These are phyloP conservation scores for Pseudomyrmex dendroicus DNA, from an alignment of 1,140 invertebrate species.

Conservation along the genomic window DNA sequence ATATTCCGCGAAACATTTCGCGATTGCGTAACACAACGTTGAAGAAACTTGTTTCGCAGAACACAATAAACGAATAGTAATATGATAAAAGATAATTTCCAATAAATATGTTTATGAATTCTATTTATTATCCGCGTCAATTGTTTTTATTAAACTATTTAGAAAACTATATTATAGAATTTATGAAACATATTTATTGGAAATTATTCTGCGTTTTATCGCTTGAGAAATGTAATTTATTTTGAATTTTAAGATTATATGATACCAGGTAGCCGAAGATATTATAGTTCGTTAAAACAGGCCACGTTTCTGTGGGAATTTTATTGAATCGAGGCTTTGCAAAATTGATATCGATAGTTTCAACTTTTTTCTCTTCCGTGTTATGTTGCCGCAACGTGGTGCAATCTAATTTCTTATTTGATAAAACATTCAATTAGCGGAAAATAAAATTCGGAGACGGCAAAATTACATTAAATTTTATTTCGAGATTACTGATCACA, in stretches of 20 bases:
- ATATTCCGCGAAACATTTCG: too few species aligned
- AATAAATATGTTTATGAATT: too few species aligned
- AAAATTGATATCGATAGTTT: not conserved
- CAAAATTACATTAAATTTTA: constrained; percentile 9
- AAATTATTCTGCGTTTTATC: not conserved
- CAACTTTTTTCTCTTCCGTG: not conserved
- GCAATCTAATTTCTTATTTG: constrained; percentile 12
- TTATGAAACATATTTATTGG: not conserved
- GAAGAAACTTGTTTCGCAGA: too few species aligned
- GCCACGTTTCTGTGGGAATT: not conserved
- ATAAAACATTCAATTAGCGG: too few species aligned
- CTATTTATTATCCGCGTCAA: too few species aligned
- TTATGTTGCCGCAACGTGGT: constrained; percentile 14
- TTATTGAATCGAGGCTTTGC: not conserved
- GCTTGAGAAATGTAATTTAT: not conserved
- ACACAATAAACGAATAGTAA: too few species aligned
- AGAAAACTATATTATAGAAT: too few species aligned
- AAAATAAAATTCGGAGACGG: not conserved
- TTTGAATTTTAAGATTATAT: not conserved
- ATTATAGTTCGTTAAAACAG: not conserved
- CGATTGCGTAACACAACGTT: too few species aligned
- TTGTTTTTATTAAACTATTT: too few species aligned
- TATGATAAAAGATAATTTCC: too few species aligned
- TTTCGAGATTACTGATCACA: constrained; percentile 1
- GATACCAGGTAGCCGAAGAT: not conserved